These are phyloP conservation scores for Salmo trutta DNA, from an alignment of 2,797 vertebrate genomes.

Conservation along the genomic window DNA sequence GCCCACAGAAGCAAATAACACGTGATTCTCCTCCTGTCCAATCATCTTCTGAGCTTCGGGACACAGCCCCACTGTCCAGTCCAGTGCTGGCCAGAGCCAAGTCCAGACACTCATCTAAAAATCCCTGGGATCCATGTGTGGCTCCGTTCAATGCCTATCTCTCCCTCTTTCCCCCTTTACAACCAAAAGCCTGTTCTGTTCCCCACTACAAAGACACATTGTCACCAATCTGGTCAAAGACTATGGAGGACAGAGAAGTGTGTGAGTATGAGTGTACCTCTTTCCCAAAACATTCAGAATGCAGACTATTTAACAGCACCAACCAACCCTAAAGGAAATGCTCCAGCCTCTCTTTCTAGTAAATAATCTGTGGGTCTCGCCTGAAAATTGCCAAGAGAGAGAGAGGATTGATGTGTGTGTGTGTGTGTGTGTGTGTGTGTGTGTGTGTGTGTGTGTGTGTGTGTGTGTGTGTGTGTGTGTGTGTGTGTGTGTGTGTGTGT, in stretches of 20 bases:
- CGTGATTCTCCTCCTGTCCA: not conserved
- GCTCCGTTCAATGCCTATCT: slow-evolving; percentile 46
- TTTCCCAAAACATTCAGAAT: not conserved
- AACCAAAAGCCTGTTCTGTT: slow-evolving; percentile 1
- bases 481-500: slow-evolving; percentile 20
- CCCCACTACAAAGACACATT: slow-evolving; percentile 11
- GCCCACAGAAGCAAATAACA: not conserved
- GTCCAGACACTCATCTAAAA: slow-evolving; percentile 28
- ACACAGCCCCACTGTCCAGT: not conserved
- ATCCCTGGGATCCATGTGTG: slow-evolving; percentile 39
- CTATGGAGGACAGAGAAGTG: slow-evolving; percentile 5
- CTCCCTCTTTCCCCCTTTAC: not conserved
- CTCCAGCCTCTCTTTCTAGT: not conserved
- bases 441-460: slow-evolving; percentile 21
- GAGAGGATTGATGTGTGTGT: slow-evolving; percentile 27
- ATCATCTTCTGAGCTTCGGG: slow-evolving; percentile 10
- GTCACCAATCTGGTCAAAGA: not conserved
- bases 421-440: slow-evolving; percentile 3
- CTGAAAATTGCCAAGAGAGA: not conserved
- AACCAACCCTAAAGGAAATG: not conserved
- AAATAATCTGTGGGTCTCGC: slow-evolving; percentile 7
- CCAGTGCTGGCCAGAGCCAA: not conserved
- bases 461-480: slow-evolving; percentile 13
- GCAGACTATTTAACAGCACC: not conserved
- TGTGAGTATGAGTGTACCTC: not conserved